Evolutionary conservation across 2,113 vertebrate species (phyloP).

Genomic region (Rhizomys pruinosus): DNA sequence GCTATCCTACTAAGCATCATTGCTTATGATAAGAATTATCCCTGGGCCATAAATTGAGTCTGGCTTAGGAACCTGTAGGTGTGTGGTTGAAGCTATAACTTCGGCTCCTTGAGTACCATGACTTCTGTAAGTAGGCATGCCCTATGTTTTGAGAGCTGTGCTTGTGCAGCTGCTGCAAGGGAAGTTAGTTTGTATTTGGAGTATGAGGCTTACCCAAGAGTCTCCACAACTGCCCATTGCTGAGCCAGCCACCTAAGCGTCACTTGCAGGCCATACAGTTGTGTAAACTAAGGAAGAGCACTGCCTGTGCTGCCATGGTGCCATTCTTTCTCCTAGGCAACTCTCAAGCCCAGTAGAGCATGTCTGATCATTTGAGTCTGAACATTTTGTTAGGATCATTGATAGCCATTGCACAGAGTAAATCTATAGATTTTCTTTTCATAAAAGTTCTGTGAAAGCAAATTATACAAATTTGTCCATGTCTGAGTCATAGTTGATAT

Average conservation of each 20-base stretch:
- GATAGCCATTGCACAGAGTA: neutral
- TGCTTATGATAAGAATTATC: conserved; percentile 4
- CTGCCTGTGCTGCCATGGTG: neutral
- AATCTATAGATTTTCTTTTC: neutral
- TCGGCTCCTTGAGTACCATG: neutral
- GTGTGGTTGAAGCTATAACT: neutral
- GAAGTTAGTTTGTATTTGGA: neutral
- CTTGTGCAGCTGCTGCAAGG: neutral
- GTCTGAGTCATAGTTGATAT: neutral
- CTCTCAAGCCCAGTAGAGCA: neutral
- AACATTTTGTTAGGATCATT: conserved; percentile 3
- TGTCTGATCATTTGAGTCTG: neutral
- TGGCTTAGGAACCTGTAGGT: neutral
- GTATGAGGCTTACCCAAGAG: neutral
- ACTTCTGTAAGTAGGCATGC: neutral
- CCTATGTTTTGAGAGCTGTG: neutral
- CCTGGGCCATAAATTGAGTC: neutral
- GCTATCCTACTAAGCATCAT: neutral
- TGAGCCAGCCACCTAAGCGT: neutral
- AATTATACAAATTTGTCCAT: conserved; percentile 31
- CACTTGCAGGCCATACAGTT: neutral
- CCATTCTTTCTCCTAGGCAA: neutral
- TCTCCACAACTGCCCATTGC: neutral
- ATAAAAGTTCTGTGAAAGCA: conserved; percentile 41
- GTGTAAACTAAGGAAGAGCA: neutral